Base-by-base conservation (phyloP, 2,888 invertebrate genomes). In the Tinea trinotella region DNA sequence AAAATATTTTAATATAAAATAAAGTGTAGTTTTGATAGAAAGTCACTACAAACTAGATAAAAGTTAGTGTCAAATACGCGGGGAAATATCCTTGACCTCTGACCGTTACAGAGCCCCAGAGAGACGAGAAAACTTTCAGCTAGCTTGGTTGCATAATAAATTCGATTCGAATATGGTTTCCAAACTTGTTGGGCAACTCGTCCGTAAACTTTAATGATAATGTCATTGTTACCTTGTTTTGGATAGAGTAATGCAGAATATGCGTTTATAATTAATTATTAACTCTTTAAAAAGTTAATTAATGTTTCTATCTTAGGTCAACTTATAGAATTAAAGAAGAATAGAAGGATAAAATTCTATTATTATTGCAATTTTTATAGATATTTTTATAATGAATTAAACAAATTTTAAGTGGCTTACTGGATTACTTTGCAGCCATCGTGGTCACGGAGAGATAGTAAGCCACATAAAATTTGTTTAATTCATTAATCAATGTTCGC, bases 101-200 rank as follows among this genome's bases (percentile, higher is more conserved):
- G 40, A 7, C 40, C n/a, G 46, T 46, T 50, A 24, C 49, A 20
- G 12, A 49, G 49, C 12, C 20, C 49, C 12, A 49, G 20, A 20
- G 46, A 46, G 49, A 49, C 19, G 18, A 24, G 18, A 19, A 24
- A 24, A 24, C 50, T 50, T 24, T 50, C 24, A 24, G 50, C 5
- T 18, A 24, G 50, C 4, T 18, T n/a, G 12, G 50, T 50, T 50
- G 50, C 50, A 50, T 50, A 50, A 50, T 46, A 46, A 46, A 46
- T 19, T 46, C 46, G 46, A 17, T 15, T 19, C 46, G n/a, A 46
- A 46, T 46, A 46, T 46, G 46, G 19, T 15, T 46, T 19, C 44
- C 46, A 19, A 46, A 46, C 46, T 17, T 19, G 46, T 46, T 19
- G 46, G 18, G 6, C 46, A 17, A 46, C 46, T 46, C 18, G 46